Conservation (phyloP, 2,797 vertebrate genomes). For the Sebastes oblongus region DNA sequence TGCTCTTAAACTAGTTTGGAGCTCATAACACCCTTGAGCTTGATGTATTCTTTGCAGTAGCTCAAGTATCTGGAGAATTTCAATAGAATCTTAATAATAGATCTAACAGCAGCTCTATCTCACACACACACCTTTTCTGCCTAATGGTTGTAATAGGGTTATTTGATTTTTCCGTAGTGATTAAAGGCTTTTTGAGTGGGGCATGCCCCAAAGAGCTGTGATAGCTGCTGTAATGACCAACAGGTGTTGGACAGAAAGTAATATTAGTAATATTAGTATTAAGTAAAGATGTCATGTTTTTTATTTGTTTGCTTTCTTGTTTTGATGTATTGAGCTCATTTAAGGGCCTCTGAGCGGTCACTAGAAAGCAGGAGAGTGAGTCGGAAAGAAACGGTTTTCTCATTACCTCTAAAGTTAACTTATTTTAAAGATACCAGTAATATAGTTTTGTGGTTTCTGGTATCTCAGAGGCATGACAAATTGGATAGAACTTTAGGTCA, state of each 20-base stretch:
- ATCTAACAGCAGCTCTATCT: not conserved
- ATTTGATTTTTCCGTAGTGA: no score
- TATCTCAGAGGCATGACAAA: not conserved
- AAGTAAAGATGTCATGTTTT: not conserved
- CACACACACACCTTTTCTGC: not conserved
- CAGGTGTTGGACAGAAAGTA: not conserved
- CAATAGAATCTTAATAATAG: not conserved
- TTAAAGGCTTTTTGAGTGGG: no score
- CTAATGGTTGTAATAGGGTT: not conserved
- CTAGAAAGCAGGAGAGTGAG: not conserved
- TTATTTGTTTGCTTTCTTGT: not conserved
- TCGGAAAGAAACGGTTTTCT: not conserved
- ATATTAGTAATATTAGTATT: not conserved
- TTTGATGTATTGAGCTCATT: not conserved
- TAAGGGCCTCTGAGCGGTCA: not conserved
- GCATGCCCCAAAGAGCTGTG: no score
- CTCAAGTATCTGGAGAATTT: not conserved
- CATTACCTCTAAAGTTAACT: not conserved
- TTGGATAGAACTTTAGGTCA: not conserved
- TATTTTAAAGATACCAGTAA: not conserved
- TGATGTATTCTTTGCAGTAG: not conserved
- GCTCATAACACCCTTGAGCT: not conserved
- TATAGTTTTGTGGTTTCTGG: constrained; percentile 7
- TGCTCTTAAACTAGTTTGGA: not conserved
- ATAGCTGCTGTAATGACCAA: not conserved